Conservation (phyloP, 2,113 vertebrate species). For the Cricetomys ansorgei region DNA sequence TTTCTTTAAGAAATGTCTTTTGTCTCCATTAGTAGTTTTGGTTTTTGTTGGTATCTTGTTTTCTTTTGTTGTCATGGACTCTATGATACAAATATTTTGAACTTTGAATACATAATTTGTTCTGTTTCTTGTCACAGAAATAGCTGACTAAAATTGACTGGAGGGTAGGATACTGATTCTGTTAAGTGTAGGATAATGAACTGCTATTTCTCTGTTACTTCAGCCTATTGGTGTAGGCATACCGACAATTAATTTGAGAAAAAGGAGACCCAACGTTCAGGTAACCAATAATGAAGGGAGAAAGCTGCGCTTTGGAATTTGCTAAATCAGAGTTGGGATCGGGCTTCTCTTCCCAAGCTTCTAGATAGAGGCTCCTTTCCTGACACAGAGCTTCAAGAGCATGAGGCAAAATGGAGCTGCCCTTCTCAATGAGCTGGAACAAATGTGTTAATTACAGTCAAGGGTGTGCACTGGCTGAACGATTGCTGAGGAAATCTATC, state of each 20-base stretch:
- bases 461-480: constrained; percentile 80
- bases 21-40: neutral
- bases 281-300: constrained; percentile 86
- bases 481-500: constrained; percentile 74
- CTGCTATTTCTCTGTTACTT: constrained; percentile 87
- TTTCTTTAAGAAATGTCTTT: neutral
- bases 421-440: constrained; percentile 75
- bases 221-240: constrained; percentile 91
- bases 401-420: constrained; percentile 83
- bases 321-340: constrained; percentile 75
- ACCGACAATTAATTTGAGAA: constrained; percentile 90
- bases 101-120: neutral
- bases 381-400: constrained; percentile 84
- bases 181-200: constrained; percentile 72
- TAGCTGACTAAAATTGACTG: neutral
- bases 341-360: constrained; percentile 83
- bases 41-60: neutral
- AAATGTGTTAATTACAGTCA: constrained; percentile 75
- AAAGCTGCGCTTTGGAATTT: constrained; percentile 77
- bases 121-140: neutral
- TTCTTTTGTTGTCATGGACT: constrained; percentile 26
- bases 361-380: constrained; percentile 73
- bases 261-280: constrained; percentile 90
- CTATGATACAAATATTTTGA: neutral
- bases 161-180: neutral